phyloP scores from a whole-genome alignment of 2,797 vertebrate species.

The Clamator glandarius region DNA sequence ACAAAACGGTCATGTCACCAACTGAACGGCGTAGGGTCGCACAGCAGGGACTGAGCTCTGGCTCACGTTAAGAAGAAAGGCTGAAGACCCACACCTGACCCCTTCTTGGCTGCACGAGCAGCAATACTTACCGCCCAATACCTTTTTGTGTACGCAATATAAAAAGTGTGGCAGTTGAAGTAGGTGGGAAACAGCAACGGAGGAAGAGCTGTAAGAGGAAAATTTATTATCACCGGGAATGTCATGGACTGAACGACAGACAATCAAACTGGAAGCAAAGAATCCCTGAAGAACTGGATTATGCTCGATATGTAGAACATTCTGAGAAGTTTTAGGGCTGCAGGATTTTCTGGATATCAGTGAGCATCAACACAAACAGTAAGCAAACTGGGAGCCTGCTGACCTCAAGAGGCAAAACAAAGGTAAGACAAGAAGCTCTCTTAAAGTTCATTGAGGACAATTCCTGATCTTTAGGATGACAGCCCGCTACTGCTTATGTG shows the following conservation, averaged over 20 bases:
- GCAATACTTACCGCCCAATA: conserved; percentile 80
- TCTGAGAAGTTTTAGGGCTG: background rate
- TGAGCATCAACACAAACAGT: accelerated
- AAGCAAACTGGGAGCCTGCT: background rate
- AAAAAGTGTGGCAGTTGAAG: conserved; percentile 83
- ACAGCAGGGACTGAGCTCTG: too few species aligned
- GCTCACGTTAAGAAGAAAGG: background rate
- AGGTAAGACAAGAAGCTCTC: background rate
- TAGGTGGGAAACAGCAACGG: conserved; percentile 80
- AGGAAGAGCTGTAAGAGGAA: conserved; percentile 46
- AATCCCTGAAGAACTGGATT: background rate
- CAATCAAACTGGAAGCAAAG: background rate
- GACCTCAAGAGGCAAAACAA: background rate
- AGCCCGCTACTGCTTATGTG: too few species aligned
- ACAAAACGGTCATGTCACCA: too few species aligned
- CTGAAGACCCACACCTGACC: background rate
- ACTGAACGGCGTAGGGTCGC: too few species aligned
- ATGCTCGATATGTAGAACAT: background rate
- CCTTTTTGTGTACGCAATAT: conserved; percentile 75
- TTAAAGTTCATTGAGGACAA: background rate
- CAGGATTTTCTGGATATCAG: background rate
- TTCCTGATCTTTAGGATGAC: background rate
- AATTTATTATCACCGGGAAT: background rate
- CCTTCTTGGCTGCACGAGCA: background rate
- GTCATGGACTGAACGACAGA: background rate